These are phyloP conservation scores for Coryphaenoides rupestris DNA, from an alignment of 2,113 vertebrate species.

Conservation along the genomic window DNA sequence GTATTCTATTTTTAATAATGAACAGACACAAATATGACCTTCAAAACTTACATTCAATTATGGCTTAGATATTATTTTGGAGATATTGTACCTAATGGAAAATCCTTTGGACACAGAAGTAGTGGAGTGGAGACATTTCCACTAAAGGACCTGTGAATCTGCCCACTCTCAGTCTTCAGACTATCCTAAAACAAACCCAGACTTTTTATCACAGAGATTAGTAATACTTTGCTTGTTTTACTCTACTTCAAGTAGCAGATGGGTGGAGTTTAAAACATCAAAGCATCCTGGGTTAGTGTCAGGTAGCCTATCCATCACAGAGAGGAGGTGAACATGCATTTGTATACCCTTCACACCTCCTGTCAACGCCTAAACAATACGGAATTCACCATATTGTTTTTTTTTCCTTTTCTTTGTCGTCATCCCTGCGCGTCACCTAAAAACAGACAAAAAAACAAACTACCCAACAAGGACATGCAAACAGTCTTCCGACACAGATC, in stretches of 20 bases:
- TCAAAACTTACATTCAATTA: too few species aligned
- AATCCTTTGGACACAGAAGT: too few species aligned
- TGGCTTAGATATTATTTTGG: too few species aligned
- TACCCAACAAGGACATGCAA: conserved; percentile 6
- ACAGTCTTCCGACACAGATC: not conserved
- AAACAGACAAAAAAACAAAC: not conserved
- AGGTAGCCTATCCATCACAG: not conserved
- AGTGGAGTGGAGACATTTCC: too few species aligned
- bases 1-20: too few species aligned
- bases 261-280: not conserved
- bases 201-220: conserved; percentile 1
- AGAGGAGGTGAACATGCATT: not conserved
- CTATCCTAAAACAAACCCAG: too few species aligned
- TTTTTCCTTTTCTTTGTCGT: not conserved
- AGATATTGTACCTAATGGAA: too few species aligned
- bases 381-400: not conserved
- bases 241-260: not conserved
- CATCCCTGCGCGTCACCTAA: too few species aligned
- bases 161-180: too few species aligned
- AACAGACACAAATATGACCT: too few species aligned
- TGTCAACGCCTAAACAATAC: not conserved
- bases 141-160: too few species aligned
- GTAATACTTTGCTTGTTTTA: conserved; percentile 3
- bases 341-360: not conserved
- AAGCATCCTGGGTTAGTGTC: not conserved